Evolutionary conservation across 2,797 vertebrate genomes (phyloP).

Genomic region (Rhinogobio ventralis): DNA sequence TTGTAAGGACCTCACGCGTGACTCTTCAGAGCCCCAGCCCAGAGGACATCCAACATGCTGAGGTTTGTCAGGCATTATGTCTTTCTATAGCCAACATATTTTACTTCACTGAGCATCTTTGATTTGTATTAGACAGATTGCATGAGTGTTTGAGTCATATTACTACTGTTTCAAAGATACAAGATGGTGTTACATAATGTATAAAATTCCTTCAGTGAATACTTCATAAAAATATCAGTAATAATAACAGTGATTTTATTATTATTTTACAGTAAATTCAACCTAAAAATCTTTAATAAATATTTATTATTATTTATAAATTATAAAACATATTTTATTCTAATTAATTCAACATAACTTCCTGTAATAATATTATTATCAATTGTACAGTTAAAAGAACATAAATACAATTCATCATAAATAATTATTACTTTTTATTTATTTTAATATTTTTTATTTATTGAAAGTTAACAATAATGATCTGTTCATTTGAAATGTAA

Average conservation of each 20-base stretch:
- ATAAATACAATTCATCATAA: not conserved
- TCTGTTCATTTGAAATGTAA: not conserved
- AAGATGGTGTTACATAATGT: not conserved
- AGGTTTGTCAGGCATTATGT: slow-evolving; percentile 66
- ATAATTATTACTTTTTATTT: not conserved
- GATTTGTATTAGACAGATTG: not conserved
- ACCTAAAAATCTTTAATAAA: not conserved
- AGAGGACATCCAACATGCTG: slow-evolving; percentile 68
- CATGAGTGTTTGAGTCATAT: not conserved
- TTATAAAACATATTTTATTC: not conserved
- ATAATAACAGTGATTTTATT: not conserved
- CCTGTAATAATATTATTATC: not conserved
- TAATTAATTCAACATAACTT: not conserved
- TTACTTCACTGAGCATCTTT: not conserved
- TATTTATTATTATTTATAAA: not conserved
- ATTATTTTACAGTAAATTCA: not conserved
- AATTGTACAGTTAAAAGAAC: not conserved
- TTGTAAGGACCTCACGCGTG: slow-evolving; percentile 62
- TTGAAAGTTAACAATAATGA: not conserved
- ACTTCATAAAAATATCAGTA: not conserved
- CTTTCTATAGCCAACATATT: not conserved
- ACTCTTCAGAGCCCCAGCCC: slow-evolving; percentile 50
- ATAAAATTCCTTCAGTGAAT: not conserved
- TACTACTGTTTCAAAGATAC: not conserved
- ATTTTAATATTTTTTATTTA: not conserved